A percentile compares a stretch with the other conserved stretches of the same genome.
These are phyloP conservation scores for Cerastoderma edule DNA, from an alignment of 2,888 invertebrate genomes.

Conservation along the genomic window DNA sequence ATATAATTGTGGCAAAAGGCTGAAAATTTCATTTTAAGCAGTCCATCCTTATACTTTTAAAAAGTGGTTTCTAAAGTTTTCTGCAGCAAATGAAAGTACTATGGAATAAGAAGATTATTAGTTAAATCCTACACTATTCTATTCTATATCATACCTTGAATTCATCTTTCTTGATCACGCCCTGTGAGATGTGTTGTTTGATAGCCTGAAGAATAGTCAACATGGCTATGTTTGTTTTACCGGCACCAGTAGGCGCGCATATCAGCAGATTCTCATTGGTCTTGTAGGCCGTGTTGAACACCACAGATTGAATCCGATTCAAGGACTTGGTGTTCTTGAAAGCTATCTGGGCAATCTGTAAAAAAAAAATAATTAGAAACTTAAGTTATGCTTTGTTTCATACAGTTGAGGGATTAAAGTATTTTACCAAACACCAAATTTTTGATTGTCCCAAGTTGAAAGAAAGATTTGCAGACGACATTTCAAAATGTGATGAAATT, in stretches of 20 bases:
- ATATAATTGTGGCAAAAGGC: no score
- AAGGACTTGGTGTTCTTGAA: constrained; percentile 94
- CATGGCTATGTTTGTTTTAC: constrained; percentile 99
- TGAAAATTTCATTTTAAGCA: no score
- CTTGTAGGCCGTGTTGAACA: constrained; percentile 97
- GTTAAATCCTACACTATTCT: not conserved
- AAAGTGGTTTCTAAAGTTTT: no score
- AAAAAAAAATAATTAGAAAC: not conserved
- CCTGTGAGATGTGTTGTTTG: constrained; percentile 89
- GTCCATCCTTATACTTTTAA: no score
- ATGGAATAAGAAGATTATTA: no score
- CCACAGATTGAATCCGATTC: constrained; percentile 97
- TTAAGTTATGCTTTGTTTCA: not conserved
- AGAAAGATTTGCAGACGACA: no score
- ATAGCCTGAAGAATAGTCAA: constrained; percentile 95
- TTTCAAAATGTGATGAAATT: no score
- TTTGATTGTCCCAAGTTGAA: no score
- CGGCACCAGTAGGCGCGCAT: constrained; percentile 99
- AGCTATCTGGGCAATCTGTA: constrained; percentile 92
- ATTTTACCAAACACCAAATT: no score
- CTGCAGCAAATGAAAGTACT: no score
- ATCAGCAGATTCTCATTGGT: constrained; percentile 98
- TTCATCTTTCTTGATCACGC: constrained; percentile 93
- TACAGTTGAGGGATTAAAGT: not conserved
- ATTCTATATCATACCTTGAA: constrained; percentile 96